Base-by-base conservation (phyloP, 2,113 vertebrate genomes). In the Spermophilus dauricus region DNA sequence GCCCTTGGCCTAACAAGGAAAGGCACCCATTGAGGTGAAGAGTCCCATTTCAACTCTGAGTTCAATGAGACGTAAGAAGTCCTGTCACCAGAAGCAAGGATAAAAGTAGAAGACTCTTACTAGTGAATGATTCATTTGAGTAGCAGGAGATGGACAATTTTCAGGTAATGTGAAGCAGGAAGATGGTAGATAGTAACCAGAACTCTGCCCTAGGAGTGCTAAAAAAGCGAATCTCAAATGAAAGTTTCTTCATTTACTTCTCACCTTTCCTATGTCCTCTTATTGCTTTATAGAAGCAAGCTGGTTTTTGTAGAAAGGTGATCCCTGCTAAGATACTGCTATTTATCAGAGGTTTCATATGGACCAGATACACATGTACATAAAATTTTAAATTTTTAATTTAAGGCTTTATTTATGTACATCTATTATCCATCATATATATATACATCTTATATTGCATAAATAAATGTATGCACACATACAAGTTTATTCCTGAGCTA, bases 301-400 rank as follows among this genome's bases (percentile, higher is more conserved):
- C 0, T 70, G 39, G 1, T 63, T 32, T 89, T 56, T 63, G 7
- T 22, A 65, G 75, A 93, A 94, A 86, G n/a, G 26, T 85, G 42
- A 78, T 16, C 4, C 9, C 42, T 78, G 37, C 73, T 63, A 73
- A 86, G 51, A 84, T 70, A 73, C 82, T 22, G 9, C 42, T 51
- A 42, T 12, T 63, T 80, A 56, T 17, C 56, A 78, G 85, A 63
- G 58, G 73, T 39, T 63, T 89, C 2, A 82, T 78, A n/a, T 81
- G 30, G 81, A n/a, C 9, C 16, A 89, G 28, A 69, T 13, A 61
- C 2, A 24, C 10, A 91, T 12, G 51, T 22, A 48, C 11, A 45
- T 72, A 18, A 51, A 45, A 17, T 13, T 83, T 83, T 93, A 61
- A 80, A 72, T 56, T 90, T 87, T 95, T 91, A 1, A 90, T 82